These are phyloP conservation scores for Meiosimyza decipiens DNA, from an alignment of 2,888 invertebrate species.

Conservation along the genomic window DNA sequence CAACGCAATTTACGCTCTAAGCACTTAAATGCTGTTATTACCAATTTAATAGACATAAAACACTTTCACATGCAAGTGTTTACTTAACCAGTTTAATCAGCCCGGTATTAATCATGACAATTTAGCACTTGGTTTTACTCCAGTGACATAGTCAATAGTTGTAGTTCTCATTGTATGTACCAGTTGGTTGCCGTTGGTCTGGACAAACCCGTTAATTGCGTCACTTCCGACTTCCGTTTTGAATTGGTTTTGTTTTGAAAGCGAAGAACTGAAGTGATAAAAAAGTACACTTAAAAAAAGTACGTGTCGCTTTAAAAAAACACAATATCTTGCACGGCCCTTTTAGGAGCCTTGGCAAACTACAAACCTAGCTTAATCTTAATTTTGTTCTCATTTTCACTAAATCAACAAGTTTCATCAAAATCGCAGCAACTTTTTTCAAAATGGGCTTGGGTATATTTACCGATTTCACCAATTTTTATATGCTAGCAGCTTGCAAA, in stretches of 20 bases:
- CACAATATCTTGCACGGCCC: no score
- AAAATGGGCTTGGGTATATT: no score
- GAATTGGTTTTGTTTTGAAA: constrained; percentile 7
- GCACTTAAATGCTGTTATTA: not conserved
- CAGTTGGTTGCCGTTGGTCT: constrained; percentile 12
- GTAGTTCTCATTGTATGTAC: constrained; percentile 5
- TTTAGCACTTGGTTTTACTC: constrained; percentile 19
- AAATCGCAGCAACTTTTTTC: no score
- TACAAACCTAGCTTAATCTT: no score
- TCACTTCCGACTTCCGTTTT: constrained; percentile 34
- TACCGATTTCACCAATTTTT: no score
- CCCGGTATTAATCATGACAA: not conserved
- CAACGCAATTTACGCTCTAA: not conserved
- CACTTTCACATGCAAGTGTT: not conserved
- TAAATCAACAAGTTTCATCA: no score
- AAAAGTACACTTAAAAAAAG: no score
- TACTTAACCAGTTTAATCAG: no score
- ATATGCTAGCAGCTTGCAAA: no score
- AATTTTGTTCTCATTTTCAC: no score
- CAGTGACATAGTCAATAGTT: constrained; percentile 15
- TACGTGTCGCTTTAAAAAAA: no score
- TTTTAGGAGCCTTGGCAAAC: no score
- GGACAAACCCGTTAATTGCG: constrained; percentile 30
- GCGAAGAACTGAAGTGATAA: not conserved
- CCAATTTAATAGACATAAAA: not conserved